These are phyloP conservation scores for Caenorhabditis tropicalis DNA, from an alignment of 1,140 invertebrate species.

Conservation along the genomic window DNA sequence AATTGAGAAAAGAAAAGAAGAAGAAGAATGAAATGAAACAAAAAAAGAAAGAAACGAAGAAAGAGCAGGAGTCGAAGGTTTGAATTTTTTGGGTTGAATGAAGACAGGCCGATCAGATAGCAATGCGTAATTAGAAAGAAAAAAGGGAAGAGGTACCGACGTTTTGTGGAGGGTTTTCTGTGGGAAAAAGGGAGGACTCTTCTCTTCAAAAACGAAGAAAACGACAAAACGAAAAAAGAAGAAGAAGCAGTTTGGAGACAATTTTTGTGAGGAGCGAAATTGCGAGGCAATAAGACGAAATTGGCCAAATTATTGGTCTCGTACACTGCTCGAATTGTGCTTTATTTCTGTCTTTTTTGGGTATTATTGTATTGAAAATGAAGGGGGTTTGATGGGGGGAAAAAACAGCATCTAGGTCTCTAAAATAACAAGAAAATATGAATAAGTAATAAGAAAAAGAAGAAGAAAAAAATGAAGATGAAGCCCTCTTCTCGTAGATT, in stretches of 20 bases:
- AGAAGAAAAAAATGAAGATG: neutral
- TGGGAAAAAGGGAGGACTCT: neutral
- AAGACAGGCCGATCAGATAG: slow-evolving; percentile 29
- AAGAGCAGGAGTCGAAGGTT: neutral
- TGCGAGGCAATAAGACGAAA: slow-evolving; percentile 43
- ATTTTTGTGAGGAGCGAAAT: slow-evolving; percentile 24
- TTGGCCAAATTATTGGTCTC: slow-evolving; percentile 38
- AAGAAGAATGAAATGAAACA: neutral
- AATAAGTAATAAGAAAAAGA: neutral
- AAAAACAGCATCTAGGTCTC: neutral
- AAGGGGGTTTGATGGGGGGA: neutral
- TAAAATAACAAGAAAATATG: neutral
- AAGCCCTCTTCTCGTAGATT: neutral
- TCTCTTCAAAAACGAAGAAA: neutral
- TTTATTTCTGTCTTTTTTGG: neutral
- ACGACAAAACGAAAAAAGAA: neutral
- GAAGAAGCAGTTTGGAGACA: neutral
- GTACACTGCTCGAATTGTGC: neutral
- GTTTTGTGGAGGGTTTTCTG: neutral
- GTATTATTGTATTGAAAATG: slow-evolving; percentile 16
- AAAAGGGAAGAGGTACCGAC: slow-evolving; percentile 7
- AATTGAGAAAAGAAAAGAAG: neutral
- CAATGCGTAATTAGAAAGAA: slow-evolving; percentile 38
- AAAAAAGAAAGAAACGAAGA: neutral
- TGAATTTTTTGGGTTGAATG: slow-evolving; percentile 11